Percentiles rank a stretch among this genome's conserved stretches.
Evolutionary conservation across 2,797 vertebrate species (phyloP).

Genomic region (Crax fasciolata): DNA sequence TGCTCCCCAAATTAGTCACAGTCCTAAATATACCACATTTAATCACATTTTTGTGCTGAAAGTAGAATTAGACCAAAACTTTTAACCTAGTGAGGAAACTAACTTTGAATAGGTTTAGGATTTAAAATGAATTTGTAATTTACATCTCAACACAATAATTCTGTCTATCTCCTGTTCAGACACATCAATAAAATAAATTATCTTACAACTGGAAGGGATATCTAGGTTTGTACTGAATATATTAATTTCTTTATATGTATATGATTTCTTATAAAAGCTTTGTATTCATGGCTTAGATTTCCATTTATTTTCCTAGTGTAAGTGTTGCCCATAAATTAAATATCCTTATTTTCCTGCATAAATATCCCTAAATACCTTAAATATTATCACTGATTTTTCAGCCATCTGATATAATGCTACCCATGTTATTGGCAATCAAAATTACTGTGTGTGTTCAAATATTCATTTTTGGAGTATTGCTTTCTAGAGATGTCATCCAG

Average conservation of each 20-base stretch:
- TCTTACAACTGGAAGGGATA: not conserved
- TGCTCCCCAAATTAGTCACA: not conserved
- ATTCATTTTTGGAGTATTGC: slow-evolving; percentile 35
- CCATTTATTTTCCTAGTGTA: not conserved
- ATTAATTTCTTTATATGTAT: not conserved
- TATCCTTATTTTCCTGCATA: no score
- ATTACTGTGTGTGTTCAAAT: not conserved
- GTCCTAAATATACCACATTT: not conserved
- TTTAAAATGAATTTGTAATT: not conserved
- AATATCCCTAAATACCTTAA: slow-evolving; percentile 14
- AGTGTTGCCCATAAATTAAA: slow-evolving; percentile 2
- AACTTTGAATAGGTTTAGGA: not conserved
- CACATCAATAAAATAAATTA: not conserved
- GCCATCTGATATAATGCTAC: slow-evolving; percentile 28
- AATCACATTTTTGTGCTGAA: not conserved
- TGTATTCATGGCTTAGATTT: not conserved
- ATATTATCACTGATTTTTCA: slow-evolving; percentile 30
- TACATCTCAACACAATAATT: not conserved
- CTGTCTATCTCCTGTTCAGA: not conserved
- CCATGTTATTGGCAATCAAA: slow-evolving; percentile 32
- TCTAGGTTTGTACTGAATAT: not conserved
- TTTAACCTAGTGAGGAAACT: not conserved
- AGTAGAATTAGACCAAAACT: not conserved
- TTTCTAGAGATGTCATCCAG: slow-evolving; percentile 50
- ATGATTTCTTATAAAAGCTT: not conserved